Evolutionary conservation across 64 coral and sea anemone species (phyloP).

Genomic region (Dendrophyllia cribrosa): DNA sequence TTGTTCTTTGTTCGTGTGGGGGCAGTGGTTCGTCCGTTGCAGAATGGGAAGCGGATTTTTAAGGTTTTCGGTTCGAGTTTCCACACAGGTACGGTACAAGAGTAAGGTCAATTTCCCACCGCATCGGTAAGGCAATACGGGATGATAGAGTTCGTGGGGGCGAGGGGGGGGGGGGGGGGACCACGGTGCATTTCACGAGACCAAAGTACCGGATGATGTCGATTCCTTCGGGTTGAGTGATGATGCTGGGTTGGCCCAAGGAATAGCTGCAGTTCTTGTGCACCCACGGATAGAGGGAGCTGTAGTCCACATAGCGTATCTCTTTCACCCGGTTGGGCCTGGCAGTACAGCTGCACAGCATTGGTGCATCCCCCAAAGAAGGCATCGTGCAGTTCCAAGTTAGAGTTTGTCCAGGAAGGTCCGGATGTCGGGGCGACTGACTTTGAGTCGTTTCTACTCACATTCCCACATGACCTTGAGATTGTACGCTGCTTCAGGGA

Average conservation of each 20-base stretch:
- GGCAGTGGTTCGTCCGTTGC: not conserved
- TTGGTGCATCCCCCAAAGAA: constrained; percentile 61
- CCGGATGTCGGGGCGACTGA: not conserved
- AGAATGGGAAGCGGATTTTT: not conserved
- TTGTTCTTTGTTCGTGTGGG: constrained; percentile 8
- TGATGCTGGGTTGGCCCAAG: not conserved
- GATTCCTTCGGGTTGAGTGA: not conserved
- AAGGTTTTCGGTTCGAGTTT: not conserved
- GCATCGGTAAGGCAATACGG: constrained; percentile 31
- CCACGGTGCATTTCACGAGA: not conserved
- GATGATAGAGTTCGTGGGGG: not conserved
- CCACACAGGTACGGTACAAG: constrained; percentile 23
- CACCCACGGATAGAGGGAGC: constrained; percentile 11
- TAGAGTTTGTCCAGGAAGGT: not conserved
- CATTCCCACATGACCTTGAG: not conserved
- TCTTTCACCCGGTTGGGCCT: not conserved
- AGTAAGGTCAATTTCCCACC: constrained; percentile 30
- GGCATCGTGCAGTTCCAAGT: constrained; percentile 20
- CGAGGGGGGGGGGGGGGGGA: not conserved
- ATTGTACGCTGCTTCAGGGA: not conserved
- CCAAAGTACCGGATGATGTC: not conserved
- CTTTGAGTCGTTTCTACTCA: not conserved
- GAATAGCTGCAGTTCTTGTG: constrained; percentile 34
- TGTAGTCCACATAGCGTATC: not conserved
- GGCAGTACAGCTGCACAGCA: not conserved